Evolutionary conservation across 2,113 vertebrate species (phyloP), one percentile per base, ranked within the genome.

Genomic region (Leucopsar rothschildi): DNA sequence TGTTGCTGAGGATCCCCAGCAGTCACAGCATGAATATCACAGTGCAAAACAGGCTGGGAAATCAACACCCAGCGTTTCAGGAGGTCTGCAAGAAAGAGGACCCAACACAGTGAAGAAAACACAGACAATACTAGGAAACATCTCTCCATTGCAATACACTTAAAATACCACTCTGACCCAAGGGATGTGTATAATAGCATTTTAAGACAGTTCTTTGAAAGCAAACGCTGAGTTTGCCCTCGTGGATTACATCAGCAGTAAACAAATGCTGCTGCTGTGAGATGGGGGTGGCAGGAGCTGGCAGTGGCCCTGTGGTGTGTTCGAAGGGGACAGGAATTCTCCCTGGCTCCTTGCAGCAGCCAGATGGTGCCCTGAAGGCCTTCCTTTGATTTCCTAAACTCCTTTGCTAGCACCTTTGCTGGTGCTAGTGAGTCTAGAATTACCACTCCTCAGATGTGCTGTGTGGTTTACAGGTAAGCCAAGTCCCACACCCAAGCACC

Each of bases 321-420:
- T 31, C 0, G 0, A 50, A 31, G 65, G 70, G 85, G 71, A 60
- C 25, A 28, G 3, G 76, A 90, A 47, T 90, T 77, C 76, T 94
- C 80, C 55, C 64, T 52, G 59, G 49, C 64, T 92, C 47, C 82
- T 63, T 75, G 60, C 72, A 94, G 79, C 69, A 78, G 45, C 72
- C 88, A 90, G 79, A 71, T 96, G 86, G 82, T 94, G 69, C 90
- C 93, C 79, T 78, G 64, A 78, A 96, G 90, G 53, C 69, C 71
- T 92, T 86, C 47, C 70, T 69, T 82, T 86, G 68, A 83, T 92
- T 95, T 84, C 44, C 37, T 75, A 22, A 75, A 77, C 60, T 71
- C 33, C 79, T 80, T 63, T 66, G 53, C 75, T 78, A 61, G 42
- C 72, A 75, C 35, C 84, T 80, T 59, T 73, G 45, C 79, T 83